A percentile compares a stretch with the other conserved stretches of the same genome.
phyloP scores from a whole-genome alignment of 1,140 invertebrate genomes.

The Drosophila setifemur region DNA sequence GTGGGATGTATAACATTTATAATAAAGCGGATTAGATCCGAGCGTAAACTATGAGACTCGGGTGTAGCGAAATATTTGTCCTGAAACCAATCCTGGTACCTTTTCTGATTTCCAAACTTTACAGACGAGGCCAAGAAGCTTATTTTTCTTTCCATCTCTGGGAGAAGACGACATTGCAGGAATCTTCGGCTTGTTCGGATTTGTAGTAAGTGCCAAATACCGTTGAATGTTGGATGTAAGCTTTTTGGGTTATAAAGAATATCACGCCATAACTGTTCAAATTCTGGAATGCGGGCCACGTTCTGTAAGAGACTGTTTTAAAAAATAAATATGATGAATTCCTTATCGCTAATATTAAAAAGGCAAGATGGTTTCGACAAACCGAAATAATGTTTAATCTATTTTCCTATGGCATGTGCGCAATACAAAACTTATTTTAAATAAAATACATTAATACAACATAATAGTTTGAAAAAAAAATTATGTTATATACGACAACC shows the following conservation, averaged over 20 bases:
- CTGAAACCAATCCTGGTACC: conserved; percentile 99
- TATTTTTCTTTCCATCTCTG: conserved; percentile 98
- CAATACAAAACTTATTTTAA: no score
- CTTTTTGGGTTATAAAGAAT: conserved; percentile 93
- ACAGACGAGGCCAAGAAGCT: conserved; percentile 96
- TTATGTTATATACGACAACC: no score
- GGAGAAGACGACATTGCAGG: conserved; percentile 94
- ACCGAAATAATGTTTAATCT: neutral
- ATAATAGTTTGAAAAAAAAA: no score
- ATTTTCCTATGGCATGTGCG: no score
- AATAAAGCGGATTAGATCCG: conserved; percentile 98
- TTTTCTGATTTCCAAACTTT: conserved; percentile 97
- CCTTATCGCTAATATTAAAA: neutral
- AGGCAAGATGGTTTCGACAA: neutral
- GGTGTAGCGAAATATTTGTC: conserved; percentile 97
- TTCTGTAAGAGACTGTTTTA: conserved; percentile 90
- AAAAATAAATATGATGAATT: conserved; percentile 3
- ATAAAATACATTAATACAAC: no score
- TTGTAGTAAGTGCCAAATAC: conserved; percentile 93
- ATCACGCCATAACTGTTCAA: conserved; percentile 96
- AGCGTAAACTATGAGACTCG: conserved; percentile 96
- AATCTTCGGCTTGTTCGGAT: conserved; percentile 95
- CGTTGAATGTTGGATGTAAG: conserved; percentile 92
- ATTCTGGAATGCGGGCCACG: conserved; percentile 96
- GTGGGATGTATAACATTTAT: conserved; percentile 99